These are phyloP conservation scores for Zaprionus inermis DNA, from an alignment of 1,140 invertebrate species.

Conservation along the genomic window DNA sequence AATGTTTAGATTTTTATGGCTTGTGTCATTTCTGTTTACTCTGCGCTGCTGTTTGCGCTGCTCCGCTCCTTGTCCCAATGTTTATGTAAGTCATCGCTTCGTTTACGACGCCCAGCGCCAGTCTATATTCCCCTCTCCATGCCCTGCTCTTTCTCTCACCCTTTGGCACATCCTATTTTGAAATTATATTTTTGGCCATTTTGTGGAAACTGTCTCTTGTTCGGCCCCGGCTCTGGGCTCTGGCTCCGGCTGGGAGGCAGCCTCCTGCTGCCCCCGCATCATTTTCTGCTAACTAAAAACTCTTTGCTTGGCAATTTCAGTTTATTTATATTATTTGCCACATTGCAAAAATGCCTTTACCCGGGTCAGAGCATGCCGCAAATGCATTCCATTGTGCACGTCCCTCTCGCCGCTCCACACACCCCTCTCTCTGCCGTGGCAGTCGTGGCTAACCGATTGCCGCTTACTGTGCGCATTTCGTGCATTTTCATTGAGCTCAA, in stretches of 20 bases:
- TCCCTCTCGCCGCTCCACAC: neutral
- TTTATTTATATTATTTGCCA: constrained; percentile 82
- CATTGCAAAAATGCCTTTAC: constrained; percentile 56
- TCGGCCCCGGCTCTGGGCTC: constrained; percentile 1
- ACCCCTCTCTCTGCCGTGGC: neutral
- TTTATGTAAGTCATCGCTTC: constrained; percentile 82
- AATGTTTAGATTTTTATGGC: constrained; percentile 75
- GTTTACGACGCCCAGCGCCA: constrained; percentile 67
- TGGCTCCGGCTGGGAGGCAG: neutral
- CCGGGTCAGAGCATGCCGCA: constrained; percentile 51
- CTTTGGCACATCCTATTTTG: constrained; percentile 65
- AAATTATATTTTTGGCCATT: constrained; percentile 79
- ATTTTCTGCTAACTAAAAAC: constrained; percentile 75
- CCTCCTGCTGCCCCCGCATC: constrained; percentile 33
- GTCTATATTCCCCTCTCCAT: neutral
- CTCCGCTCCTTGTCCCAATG: constrained; percentile 60
- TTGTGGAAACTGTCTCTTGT: constrained; percentile 59
- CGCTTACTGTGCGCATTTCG: constrained; percentile 20
- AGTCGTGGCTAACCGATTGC: constrained; percentile 6
- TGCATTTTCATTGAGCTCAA: constrained; percentile 47
- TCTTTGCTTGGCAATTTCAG: constrained; percentile 75
- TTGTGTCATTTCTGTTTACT: constrained; percentile 82
- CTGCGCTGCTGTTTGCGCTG: constrained; percentile 56
- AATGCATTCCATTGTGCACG: constrained; percentile 59
- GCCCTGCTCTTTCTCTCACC: neutral